Conservation (phyloP, 2,113 vertebrate genomes). For the Tamias sibiricus region DNA sequence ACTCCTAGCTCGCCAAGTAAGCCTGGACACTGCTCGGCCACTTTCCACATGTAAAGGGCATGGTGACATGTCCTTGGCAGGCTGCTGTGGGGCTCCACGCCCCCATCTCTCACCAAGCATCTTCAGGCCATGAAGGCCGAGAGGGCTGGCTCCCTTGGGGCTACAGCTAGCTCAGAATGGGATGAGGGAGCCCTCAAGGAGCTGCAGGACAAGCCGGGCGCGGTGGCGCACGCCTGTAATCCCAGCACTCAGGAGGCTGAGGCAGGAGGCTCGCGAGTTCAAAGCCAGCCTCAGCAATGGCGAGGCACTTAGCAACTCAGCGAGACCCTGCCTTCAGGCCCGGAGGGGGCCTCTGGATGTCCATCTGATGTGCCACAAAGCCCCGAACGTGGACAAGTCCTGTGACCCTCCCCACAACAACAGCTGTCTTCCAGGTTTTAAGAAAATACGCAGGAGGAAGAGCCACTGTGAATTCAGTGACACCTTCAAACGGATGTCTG, state of each 20-base stretch:
- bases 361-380: background rate
- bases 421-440: background rate
- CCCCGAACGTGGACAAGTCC: accelerated
- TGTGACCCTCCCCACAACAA: background rate
- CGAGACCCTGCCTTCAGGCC: no score
- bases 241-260: no score
- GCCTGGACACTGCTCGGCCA: no score
- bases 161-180: background rate
- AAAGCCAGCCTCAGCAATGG: no score
- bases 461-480: background rate
- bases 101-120: background rate
- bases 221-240: no score
- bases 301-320: no score
- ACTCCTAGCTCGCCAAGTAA: no score
- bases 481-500: background rate
- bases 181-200: background rate
- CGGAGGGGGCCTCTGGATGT: accelerated
- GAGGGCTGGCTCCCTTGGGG: background rate
- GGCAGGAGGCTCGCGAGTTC: no score
- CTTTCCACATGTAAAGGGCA: background rate
- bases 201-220: background rate
- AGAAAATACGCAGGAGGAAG: background rate
- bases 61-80: no score
- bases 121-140: background rate
- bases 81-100: background rate